Conservation (phyloP, 2,113 vertebrate genomes). For the Meles meles region DNA sequence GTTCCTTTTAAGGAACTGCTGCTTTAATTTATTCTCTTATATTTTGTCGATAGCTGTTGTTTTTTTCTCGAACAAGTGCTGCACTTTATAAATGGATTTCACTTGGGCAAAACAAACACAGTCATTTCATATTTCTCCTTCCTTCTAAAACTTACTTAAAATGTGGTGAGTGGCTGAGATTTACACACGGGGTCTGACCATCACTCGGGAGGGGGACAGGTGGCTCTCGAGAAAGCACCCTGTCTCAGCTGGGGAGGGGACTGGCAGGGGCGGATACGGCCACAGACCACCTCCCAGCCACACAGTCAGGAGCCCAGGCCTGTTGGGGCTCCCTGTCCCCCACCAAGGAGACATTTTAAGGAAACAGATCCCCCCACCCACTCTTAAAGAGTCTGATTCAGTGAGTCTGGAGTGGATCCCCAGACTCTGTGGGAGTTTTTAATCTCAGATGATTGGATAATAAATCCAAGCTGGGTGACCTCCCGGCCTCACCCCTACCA, state of each 20-base stretch:
- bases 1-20: constrained; percentile 74
- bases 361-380: neutral
- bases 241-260: neutral
- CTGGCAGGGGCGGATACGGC: neutral
- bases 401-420: neutral
- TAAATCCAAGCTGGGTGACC: neutral
- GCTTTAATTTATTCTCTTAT: constrained; percentile 81
- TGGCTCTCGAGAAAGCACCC: neutral
- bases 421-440: neutral
- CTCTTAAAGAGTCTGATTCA: neutral
- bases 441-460: neutral
- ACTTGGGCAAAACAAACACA: constrained; percentile 70
- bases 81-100: constrained; percentile 78
- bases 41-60: constrained; percentile 80
- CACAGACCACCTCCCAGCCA: neutral
- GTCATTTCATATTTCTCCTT: constrained; percentile 48
- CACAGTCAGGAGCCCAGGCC: neutral
- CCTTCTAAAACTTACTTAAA: constrained; percentile 44
- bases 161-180: neutral
- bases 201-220: neutral
- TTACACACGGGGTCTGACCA: neutral
- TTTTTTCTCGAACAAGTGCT: constrained; percentile 73
- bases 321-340: neutral
- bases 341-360: neutral
- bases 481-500: neutral